A percentile compares a stretch with the other conserved stretches of the same genome.
Evolutionary conservation across 2,113 vertebrate genomes (phyloP).

Genomic region (Hylia prasina): DNA sequence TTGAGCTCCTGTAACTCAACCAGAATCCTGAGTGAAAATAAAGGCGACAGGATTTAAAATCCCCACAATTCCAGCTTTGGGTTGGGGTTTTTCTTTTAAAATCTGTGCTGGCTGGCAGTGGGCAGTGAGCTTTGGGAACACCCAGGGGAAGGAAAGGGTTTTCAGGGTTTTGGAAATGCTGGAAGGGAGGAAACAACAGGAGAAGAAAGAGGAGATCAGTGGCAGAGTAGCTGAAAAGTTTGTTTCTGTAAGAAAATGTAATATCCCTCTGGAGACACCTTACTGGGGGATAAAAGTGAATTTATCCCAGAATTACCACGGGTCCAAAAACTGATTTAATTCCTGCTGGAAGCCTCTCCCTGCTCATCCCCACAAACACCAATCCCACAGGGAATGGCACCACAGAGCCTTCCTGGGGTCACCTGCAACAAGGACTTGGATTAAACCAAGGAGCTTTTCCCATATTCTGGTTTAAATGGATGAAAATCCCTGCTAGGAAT

Average conservation of each 20-base stretch:
- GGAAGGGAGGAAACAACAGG: not conserved
- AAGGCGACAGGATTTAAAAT: not conserved
- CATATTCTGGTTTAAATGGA: not conserved
- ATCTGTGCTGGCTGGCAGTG: not conserved
- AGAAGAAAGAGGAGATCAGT: conserved; percentile 11
- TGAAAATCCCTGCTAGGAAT: rapidly evolving
- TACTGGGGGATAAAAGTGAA: conserved; percentile 14
- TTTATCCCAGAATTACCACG: conserved; percentile 1
- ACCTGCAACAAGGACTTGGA: not conserved
- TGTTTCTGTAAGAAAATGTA: conserved; percentile 44
- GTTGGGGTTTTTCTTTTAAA: not conserved
- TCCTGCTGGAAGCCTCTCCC: not conserved
- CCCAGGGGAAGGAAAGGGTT: not conserved
- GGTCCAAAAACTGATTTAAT: not conserved
- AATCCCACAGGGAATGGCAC: not conserved
- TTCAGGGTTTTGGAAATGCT: not conserved
- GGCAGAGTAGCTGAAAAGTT: conserved; percentile 2
- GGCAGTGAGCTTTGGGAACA: not conserved
- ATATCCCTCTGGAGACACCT: conserved; percentile 44
- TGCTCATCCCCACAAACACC: not conserved
- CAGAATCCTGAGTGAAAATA: not conserved
- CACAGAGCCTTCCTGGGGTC: not conserved
- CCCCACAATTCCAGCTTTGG: not conserved
- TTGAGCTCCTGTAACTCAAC: conserved; percentile 5
- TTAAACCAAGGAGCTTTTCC: not conserved